Evolutionary conservation across 1,140 invertebrate species (phyloP).

Genomic region (Fopius arisanus): DNA sequence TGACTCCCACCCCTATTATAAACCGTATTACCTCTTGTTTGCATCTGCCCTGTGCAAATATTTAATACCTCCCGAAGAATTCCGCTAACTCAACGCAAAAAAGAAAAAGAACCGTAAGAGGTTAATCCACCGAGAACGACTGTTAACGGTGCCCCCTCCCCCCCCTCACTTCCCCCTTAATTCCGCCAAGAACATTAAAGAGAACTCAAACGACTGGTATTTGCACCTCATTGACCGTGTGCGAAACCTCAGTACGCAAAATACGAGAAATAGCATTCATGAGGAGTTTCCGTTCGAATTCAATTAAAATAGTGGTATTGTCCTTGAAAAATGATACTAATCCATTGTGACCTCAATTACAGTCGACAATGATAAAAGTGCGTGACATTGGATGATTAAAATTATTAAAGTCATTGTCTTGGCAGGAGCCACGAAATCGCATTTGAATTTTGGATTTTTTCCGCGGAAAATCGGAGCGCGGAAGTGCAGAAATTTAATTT

Average conservation of each 20-base stretch:
- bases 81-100: slow-evolving; percentile 27
- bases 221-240: slow-evolving; percentile 25
- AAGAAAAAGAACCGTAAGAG: slow-evolving; percentile 48
- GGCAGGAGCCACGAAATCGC: too few relatives aligned
- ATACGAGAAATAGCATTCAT: background rate
- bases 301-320: background rate
- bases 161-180: background rate
- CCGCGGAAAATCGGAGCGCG: too few relatives aligned
- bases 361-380: background rate
- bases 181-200: background rate
- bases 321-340: background rate
- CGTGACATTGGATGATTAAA: background rate
- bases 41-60: background rate
- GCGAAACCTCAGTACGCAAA: background rate
- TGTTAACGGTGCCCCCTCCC: slow-evolving; percentile 45
- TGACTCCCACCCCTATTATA: too few relatives aligned
- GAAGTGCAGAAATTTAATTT: too few relatives aligned
- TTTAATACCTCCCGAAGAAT: slow-evolving; percentile 40
- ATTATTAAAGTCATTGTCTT: too few relatives aligned
- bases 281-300: slow-evolving; percentile 6
- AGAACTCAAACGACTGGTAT: slow-evolving; percentile 18
- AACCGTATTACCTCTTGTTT: background rate
- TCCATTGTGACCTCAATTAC: background rate
- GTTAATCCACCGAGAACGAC: slow-evolving; percentile 53
- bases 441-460: too few relatives aligned